These are phyloP conservation scores for Eleginops maclovinus DNA, from an alignment of 2,113 vertebrate genomes.

Conservation along the genomic window DNA sequence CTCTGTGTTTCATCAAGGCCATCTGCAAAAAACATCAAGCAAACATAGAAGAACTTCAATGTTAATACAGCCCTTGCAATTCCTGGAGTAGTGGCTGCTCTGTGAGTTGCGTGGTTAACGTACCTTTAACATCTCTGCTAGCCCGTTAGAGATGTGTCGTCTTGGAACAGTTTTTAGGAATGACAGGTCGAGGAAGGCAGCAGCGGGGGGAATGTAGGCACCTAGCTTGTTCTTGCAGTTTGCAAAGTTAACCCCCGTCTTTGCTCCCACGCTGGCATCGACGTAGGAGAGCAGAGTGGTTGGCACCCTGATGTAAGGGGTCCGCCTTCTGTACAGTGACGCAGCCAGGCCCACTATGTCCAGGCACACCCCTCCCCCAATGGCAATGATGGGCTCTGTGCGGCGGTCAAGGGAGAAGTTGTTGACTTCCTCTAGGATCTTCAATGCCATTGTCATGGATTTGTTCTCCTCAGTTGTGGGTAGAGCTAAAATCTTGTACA, in stretches of 20 bases:
- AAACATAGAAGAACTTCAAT: not conserved
- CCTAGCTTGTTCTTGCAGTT: constrained; percentile 90
- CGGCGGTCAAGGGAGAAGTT: constrained; percentile 85
- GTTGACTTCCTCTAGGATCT: constrained; percentile 87
- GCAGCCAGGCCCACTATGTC: constrained; percentile 87
- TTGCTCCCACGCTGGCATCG: constrained; percentile 87
- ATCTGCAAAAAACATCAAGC: constrained; percentile 76
- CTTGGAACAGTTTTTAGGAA: constrained; percentile 85
- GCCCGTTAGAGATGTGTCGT: constrained; percentile 87
- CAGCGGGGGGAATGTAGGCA: constrained; percentile 83
- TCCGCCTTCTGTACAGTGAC: constrained; percentile 85
- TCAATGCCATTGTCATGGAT: constrained; percentile 85
- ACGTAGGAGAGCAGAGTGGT: constrained; percentile 88
- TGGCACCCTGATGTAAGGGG: constrained; percentile 87
- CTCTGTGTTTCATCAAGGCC: constrained; percentile 89
- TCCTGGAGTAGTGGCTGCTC: not conserved
- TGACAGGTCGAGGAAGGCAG: constrained; percentile 85
- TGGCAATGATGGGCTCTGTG: constrained; percentile 86
- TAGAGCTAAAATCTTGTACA: constrained; percentile 83
- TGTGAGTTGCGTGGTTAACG: not conserved
- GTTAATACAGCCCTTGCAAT: not conserved
- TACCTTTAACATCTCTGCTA: constrained; percentile 90
- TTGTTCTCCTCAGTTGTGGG: constrained; percentile 87
- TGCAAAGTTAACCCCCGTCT: constrained; percentile 88
- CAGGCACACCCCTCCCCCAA: constrained; percentile 87